Base-by-base conservation (phyloP, 2,888 invertebrate species). In the Serrognathus titanus region DNA sequence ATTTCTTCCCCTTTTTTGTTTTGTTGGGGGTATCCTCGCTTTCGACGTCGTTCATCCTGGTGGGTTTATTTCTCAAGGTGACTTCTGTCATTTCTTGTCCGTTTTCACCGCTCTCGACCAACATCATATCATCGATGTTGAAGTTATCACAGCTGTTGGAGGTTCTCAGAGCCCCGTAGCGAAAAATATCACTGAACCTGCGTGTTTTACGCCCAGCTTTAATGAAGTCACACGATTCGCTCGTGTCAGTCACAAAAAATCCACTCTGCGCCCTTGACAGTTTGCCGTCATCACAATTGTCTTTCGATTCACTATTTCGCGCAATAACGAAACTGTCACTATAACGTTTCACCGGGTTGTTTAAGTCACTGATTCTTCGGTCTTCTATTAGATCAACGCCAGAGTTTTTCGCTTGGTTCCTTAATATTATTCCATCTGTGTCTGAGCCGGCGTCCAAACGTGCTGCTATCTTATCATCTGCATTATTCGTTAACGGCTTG, bases 261-360 rank as follows among this genome's bases (percentile, higher is more conserved):
- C 73, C 74, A 51, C 74, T 72, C 4, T 69, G 66, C 2, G 74
- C 69, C 47, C 73, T 60, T 37, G 63, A 62, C 38, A 70, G 43
- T 24, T 63, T 66, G 16, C 53, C 57, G 55, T 57, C 62, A 57
- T 49, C 37, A 39, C 55, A 50, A 54, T 53, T 52, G 54, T 53
- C 53, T 58, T 55, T 49, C 45, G 49, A 12, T 43, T 47, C 41
- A 35, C 48, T 39, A 20, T 51, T 48, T n/a, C 53, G 54, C 51
- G 49, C 72, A 43, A 74, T 70, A 6, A 76, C 74, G 55, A 73
- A 75, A 68, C 75, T 75, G 66, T 78, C 77, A 66, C 77, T 77
- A 64, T 75, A 77, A 45, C 77, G 68, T 56, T 75, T 75, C 11
- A 65, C 35, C 11, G 58, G 24, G 41, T 58, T 31, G 24, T 31